Conservation (phyloP, 2,113 vertebrate species). For the Bujurquina vittata region DNA sequence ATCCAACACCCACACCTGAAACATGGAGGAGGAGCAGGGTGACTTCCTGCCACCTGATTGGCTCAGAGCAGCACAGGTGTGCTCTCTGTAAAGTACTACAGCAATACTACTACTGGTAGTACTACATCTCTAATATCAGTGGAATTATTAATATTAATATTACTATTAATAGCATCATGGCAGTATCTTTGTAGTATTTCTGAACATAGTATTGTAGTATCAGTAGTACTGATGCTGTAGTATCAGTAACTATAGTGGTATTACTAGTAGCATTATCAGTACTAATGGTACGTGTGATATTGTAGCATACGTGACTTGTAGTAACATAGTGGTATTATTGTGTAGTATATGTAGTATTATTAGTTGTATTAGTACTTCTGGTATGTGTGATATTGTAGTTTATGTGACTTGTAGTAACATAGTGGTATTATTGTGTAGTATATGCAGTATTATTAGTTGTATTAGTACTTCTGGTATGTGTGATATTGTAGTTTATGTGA, state of each 20-base stretch:
- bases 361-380: too few relatives aligned
- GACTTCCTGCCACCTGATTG: conserved; percentile 1
- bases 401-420: neutral
- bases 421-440: accelerated
- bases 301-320: neutral
- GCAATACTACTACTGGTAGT: neutral
- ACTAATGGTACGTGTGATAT: neutral
- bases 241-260: neutral
- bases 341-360: too few relatives aligned
- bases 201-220: too few relatives aligned
- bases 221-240: neutral
- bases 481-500: too few relatives aligned
- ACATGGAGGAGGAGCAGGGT: neutral
- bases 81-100: neutral
- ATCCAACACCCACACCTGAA: conserved; percentile 92
- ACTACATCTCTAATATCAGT: neutral
- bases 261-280: neutral
- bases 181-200: neutral
- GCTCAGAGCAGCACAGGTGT: neutral
- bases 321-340: too few relatives aligned
- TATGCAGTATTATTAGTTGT: too few relatives aligned
- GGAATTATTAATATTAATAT: neutral
- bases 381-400: too few relatives aligned
- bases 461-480: too few relatives aligned
- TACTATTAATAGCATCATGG: neutral